These are phyloP conservation scores for Halesus radiatus DNA, from an alignment of 1,140 invertebrate species.

Conservation along the genomic window DNA sequence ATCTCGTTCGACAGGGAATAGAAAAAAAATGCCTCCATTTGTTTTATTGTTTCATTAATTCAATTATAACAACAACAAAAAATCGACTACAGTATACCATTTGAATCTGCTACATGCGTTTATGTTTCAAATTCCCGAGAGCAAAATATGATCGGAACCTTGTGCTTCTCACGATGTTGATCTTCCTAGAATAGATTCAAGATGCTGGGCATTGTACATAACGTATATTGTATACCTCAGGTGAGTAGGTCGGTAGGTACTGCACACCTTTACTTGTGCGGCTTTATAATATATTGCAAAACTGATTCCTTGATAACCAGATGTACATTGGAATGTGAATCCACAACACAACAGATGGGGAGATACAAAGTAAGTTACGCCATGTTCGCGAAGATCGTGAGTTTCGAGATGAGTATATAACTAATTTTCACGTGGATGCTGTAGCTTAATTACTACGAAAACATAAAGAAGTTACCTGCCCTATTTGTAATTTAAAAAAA, in stretches of 20 bases:
- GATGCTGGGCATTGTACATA: too few species aligned
- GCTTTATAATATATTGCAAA: slow-evolving; percentile 4
- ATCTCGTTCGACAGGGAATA: too few species aligned
- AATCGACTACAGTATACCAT: too few species aligned
- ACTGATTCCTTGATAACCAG: neutral
- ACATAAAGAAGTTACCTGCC: too few species aligned
- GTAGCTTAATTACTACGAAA: neutral
- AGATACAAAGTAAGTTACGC: neutral
- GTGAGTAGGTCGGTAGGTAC: too few species aligned
- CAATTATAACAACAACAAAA: too few species aligned
- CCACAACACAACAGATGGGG: neutral
- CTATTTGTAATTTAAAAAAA: too few species aligned
- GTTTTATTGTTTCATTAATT: too few species aligned
- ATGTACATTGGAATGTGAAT: neutral
- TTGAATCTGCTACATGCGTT: too few species aligned
- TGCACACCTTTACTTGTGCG: neutral
- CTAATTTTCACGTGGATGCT: neutral
- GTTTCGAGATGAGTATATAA: neutral
- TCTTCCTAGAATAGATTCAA: neutral
- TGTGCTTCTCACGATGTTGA: neutral
- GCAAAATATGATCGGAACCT: neutral
- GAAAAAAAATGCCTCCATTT: too few species aligned
- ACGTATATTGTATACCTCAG: too few species aligned
- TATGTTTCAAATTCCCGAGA: too few species aligned
- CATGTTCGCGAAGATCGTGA: neutral